Evolutionary conservation across 2,797 vertebrate species (phyloP).

Genomic region (Paratrypauchen microcephalus): DNA sequence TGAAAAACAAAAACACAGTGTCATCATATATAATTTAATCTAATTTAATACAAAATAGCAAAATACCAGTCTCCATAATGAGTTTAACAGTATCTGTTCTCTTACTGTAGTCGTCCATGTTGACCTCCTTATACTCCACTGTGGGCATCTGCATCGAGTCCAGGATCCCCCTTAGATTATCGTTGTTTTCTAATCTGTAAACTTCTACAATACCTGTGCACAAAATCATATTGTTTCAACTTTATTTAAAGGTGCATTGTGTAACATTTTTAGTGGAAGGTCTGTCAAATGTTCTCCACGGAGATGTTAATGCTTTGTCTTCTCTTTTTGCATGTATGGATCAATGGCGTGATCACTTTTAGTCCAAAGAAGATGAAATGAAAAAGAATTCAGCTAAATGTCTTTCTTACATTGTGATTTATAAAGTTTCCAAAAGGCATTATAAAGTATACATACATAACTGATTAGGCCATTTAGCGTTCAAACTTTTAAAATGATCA

Average conservation of each 20-base stretch:
- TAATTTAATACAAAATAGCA: background rate
- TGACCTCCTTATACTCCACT: conserved; percentile 85
- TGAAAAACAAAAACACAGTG: conserved; percentile 48
- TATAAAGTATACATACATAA: no score
- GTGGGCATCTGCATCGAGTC: conserved; percentile 90
- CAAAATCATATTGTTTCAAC: accelerated
- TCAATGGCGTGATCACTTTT: no score
- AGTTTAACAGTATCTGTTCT: background rate
- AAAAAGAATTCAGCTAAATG: no score
- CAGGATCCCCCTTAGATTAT: conserved; percentile 78
- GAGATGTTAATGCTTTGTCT: no score
- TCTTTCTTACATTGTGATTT: no score
- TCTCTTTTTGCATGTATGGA: no score
- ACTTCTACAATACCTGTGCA: conserved; percentile 77
- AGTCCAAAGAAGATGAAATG: no score
- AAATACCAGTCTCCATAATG: background rate
- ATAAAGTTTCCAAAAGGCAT: no score
- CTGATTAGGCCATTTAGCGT: no score
- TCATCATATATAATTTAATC: background rate
- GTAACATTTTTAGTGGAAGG: no score
- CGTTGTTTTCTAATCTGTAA: conserved; percentile 87
- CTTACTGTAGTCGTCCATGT: conserved; percentile 91
- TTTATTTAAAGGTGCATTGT: background rate
- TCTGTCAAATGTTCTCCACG: no score
- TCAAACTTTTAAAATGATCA: no score